Conservation (phyloP, 2,888 invertebrate species). For the Myathropa florea region DNA sequence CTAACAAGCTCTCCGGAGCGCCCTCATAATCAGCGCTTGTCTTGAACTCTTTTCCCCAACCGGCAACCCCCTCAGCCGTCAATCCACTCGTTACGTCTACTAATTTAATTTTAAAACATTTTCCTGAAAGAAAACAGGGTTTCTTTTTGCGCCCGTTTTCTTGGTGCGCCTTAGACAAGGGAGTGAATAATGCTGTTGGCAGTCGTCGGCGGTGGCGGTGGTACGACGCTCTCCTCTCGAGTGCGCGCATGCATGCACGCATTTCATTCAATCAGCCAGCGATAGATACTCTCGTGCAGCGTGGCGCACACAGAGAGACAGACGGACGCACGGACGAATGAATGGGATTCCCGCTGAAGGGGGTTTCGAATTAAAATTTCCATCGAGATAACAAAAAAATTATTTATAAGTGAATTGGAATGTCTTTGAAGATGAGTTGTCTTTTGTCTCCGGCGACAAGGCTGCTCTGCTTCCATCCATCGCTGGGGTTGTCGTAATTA, state of each 20-base stretch:
- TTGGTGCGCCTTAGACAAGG: conserved; percentile 34
- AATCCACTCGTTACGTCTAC: conserved; percentile 2
- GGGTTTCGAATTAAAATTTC: conserved; percentile 55
- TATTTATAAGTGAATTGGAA: conserved; percentile 57
- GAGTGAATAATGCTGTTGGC: conserved; percentile 53
- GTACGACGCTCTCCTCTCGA: conserved; percentile 3
- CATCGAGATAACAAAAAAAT: conserved; percentile 33
- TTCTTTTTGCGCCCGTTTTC: background rate
- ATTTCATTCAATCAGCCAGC: conserved; percentile 1
- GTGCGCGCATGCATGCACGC: conserved; percentile 35
- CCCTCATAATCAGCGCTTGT: conserved; percentile 47
- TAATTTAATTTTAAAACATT: conserved; percentile 58
- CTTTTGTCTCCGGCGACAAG: conserved; percentile 41
- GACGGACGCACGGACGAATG: conserved; percentile 44
- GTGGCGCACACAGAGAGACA: background rate
- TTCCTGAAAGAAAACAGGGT: conserved; percentile 19
- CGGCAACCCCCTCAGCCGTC: background rate
- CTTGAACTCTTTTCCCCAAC: conserved; percentile 27
- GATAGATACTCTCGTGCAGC: background rate
- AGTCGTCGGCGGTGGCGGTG: background rate
- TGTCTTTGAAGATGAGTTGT: conserved; percentile 42
- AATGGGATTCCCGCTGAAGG: conserved; percentile 53
- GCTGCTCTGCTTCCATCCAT: background rate
- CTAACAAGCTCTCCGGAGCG: conserved; percentile 62
- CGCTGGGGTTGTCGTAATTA: conserved; percentile 39